Conservation (phyloP, 2,888 invertebrate genomes). For the Cantharis flavilabris region DNA sequence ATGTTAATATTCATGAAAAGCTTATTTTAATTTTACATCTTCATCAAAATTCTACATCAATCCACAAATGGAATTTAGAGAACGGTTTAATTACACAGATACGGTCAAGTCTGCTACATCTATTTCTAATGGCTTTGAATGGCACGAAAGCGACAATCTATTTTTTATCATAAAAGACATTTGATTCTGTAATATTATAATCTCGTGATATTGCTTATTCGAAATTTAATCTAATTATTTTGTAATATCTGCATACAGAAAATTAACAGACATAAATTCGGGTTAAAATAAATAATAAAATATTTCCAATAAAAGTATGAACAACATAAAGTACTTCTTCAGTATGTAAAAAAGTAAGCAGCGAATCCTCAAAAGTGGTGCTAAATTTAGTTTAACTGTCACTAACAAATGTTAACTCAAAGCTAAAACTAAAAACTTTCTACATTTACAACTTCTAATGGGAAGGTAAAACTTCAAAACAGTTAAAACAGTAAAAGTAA, state of each 20-base stretch:
- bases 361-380: conserved; percentile 21
- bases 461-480: conserved; percentile 25
- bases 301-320: neutral
- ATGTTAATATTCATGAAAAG: neutral
- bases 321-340: neutral
- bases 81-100: neutral
- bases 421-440: conserved; percentile 28
- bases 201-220: neutral
- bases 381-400: conserved; percentile 24
- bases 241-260: neutral
- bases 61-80: neutral
- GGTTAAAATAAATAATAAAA: neutral
- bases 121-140: neutral
- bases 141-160: neutral
- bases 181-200: neutral
- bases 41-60: neutral
- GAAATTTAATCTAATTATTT: neutral
- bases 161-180: neutral
- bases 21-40: neutral
- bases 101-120: neutral
- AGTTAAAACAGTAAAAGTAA: conserved; percentile 23
- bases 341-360: neutral
- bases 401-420: conserved; percentile 22
- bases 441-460: conserved; percentile 29
- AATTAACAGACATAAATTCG: too few species aligned